Percentiles rank a stretch among this genome's conserved stretches.
Evolutionary conservation across 2,797 vertebrate genomes (phyloP).

Genomic region (Sylvia borin): DNA sequence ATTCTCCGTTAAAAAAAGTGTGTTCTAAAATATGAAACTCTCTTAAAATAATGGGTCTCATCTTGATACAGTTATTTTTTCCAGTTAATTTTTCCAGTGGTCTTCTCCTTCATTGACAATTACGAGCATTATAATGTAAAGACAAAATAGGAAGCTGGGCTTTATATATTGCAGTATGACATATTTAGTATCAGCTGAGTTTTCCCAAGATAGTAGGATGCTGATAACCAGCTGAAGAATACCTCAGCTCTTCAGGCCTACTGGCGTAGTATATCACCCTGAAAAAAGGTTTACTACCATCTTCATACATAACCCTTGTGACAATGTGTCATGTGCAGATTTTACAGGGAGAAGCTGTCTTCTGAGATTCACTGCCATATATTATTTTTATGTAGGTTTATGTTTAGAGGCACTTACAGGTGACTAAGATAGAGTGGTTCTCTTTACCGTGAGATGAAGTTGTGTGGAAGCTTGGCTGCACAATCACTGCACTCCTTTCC

Average conservation of each 20-base stretch:
- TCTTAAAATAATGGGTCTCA: neutral
- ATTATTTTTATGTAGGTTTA: constrained; percentile 26
- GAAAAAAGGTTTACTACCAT: neutral
- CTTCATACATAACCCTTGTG: neutral
- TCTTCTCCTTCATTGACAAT: neutral
- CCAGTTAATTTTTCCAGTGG: neutral
- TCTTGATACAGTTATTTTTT: neutral
- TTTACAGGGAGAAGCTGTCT: constrained; percentile 17
- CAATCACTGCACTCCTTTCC: neutral
- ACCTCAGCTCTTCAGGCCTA: neutral
- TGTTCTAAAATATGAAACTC: neutral
- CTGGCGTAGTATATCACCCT: neutral
- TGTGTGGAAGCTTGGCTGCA: neutral
- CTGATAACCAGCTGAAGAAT: constrained; percentile 8
- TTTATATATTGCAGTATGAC: neutral
- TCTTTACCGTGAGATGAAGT: neutral
- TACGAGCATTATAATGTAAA: neutral
- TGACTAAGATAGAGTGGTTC: neutral
- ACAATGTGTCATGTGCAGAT: neutral
- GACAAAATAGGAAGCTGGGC: neutral
- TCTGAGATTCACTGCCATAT: neutral
- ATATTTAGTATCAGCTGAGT: neutral
- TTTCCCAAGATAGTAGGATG: neutral
- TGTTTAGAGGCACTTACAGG: constrained; percentile 14
- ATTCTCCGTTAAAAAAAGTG: neutral